Conservation (phyloP, 2,113 vertebrate genomes). For the Pelmatolapia mariae region DNA sequence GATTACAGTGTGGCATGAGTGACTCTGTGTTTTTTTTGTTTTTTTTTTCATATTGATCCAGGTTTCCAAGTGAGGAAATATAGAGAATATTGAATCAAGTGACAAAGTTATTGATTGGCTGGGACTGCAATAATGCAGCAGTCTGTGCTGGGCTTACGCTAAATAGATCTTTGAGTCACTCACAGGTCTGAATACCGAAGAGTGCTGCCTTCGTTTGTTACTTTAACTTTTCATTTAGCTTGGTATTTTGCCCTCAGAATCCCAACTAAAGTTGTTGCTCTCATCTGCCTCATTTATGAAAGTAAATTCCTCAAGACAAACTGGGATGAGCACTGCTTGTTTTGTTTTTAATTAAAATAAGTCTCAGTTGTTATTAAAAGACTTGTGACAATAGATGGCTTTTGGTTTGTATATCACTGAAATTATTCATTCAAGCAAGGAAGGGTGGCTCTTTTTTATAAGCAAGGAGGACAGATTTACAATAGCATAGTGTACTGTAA, state of each 20-base stretch:
- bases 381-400: background rate
- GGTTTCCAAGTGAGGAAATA: slow-evolving; percentile 7
- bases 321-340: background rate
- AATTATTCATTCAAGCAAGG: background rate
- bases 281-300: background rate
- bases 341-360: background rate
- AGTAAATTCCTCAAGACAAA: background rate
- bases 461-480: background rate
- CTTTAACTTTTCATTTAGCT: background rate
- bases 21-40: background rate
- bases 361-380: background rate
- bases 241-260: background rate
- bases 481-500: background rate
- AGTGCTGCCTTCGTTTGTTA: background rate
- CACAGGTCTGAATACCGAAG: accelerated
- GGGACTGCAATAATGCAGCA: background rate
- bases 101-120: slow-evolving; percentile 26
- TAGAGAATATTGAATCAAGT: background rate
- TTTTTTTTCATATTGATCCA: background rate
- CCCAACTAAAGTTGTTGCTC: background rate
- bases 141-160: background rate
- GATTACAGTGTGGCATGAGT: background rate
- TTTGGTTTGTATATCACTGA: background rate
- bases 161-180: background rate
- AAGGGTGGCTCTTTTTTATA: background rate